These are phyloP conservation scores for Tetragonula carbonaria DNA, from an alignment of 2,888 invertebrate genomes.

Conservation along the genomic window DNA sequence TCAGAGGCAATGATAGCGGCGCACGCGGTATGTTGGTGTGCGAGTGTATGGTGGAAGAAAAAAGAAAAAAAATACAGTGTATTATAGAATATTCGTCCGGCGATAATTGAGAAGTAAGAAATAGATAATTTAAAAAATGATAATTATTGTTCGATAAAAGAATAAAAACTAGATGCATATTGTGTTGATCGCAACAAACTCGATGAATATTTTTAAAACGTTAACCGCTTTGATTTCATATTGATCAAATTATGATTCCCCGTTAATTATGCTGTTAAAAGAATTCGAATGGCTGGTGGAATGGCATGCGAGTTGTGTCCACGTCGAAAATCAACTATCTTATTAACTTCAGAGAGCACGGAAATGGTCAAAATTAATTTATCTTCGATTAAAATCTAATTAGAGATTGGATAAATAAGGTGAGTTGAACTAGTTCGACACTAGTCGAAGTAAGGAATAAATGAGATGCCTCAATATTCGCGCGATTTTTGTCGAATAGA, in stretches of 20 bases:
- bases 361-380: background rate
- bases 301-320: constrained; percentile 18
- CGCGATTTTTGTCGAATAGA: background rate
- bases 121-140: too few species aligned
- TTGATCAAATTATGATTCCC: constrained; percentile 5
- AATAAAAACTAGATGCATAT: background rate
- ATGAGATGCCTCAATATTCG: background rate
- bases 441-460: background rate
- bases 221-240: constrained; percentile 34
- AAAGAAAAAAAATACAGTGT: constrained; percentile 68
- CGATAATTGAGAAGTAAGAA: constrained; percentile 4
- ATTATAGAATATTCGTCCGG: constrained; percentile 59
- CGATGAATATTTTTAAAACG: background rate
- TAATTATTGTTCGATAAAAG: too few species aligned
- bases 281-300: background rate
- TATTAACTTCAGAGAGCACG: background rate
- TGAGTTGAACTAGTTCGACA: constrained; percentile 2
- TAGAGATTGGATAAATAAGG: background rate
- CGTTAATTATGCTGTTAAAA: constrained; percentile 33
- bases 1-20: constrained; percentile 50
- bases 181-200: background rate
- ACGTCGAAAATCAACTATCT: background rate
- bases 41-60: constrained; percentile 68
- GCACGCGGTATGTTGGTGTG: constrained; percentile 68
- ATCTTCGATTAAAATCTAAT: background rate